A percentile compares a stretch with the other conserved stretches of the same genome.
Evolutionary conservation across 2,113 vertebrate species (phyloP).

Genomic region (Pangasianodon gigas): DNA sequence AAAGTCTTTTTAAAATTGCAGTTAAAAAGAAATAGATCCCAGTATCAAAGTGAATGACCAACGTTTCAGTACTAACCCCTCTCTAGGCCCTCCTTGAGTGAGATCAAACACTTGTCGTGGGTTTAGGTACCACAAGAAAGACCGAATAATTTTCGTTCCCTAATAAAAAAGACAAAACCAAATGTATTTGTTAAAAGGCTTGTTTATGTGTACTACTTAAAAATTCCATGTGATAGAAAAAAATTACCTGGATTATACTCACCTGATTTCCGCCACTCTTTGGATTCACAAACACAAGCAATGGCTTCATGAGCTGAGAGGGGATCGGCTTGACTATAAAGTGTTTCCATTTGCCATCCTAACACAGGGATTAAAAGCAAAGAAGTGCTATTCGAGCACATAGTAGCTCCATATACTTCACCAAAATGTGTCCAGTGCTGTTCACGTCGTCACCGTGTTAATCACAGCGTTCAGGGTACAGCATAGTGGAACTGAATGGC

Average conservation of each 20-base stretch:
- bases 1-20: neutral
- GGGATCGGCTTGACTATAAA: slow-evolving; percentile 91
- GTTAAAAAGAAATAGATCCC: neutral
- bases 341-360: slow-evolving; percentile 90
- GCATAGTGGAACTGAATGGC: neutral
- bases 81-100: slow-evolving; percentile 83
- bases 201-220: neutral
- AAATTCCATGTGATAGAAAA: neutral
- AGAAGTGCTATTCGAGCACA: neutral
- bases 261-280: slow-evolving; percentile 98
- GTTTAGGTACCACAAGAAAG: slow-evolving; percentile 90
- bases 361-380: slow-evolving; percentile 11
- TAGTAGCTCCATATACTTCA: neutral
- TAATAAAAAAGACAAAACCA: slow-evolving; percentile 48
- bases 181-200: neutral
- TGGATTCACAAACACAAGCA: slow-evolving; percentile 97
- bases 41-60: neutral
- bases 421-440: neutral
- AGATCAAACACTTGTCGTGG: slow-evolving; percentile 89
- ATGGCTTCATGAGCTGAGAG: slow-evolving; percentile 93
- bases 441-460: neutral
- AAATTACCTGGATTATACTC: slow-evolving; percentile 7
- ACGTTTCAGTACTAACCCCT: slow-evolving; percentile 78
- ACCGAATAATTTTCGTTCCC: slow-evolving; percentile 87
- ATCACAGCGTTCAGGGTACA: neutral